These are phyloP conservation scores for Pterophyllum scalare DNA, from an alignment of 2,113 vertebrate species.

Conservation along the genomic window DNA sequence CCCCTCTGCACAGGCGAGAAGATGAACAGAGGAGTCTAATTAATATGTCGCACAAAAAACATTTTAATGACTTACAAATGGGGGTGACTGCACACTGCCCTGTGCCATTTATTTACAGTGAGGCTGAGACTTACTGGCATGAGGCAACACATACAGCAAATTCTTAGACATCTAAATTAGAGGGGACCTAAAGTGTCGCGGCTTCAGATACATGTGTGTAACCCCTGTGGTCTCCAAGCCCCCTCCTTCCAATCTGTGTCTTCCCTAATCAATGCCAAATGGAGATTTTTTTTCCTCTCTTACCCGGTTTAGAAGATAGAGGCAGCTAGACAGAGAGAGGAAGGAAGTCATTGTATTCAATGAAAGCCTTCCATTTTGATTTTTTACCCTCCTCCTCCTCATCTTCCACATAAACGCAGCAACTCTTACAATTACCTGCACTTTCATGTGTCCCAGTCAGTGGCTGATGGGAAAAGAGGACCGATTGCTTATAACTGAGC, in stretches of 20 bases:
- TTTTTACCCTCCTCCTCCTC: conserved; percentile 44
- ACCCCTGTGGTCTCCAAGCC: conserved; percentile 72
- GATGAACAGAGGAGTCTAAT: conserved; percentile 65
- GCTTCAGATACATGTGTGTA: conserved; percentile 77
- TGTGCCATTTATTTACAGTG: conserved; percentile 66
- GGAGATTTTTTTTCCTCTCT: conserved; percentile 38
- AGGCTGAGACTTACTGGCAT: conserved; percentile 79
- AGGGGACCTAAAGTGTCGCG: conserved; percentile 68
- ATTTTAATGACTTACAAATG: conserved; percentile 82
- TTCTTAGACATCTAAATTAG: conserved; percentile 84
- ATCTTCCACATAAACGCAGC: conserved; percentile 54
- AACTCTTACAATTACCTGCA: conserved; percentile 61
- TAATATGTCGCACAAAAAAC: conserved; percentile 78
- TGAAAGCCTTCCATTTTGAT: conserved; percentile 71
- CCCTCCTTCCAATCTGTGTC: conserved; percentile 68
- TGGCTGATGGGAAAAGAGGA: conserved; percentile 50
- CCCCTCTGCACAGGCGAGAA: conserved; percentile 21
- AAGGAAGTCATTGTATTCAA: conserved; percentile 76
- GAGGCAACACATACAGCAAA: conserved; percentile 75
- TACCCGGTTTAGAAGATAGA: conserved; percentile 24
- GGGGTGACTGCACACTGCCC: conserved; percentile 63
- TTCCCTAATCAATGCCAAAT: conserved; percentile 82
- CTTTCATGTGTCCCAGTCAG: conserved; percentile 74
- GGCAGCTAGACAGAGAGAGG: conserved; percentile 39
- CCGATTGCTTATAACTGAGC: conserved; percentile 72